Evolutionary conservation across 2,113 vertebrate species (phyloP).

Genomic region (Tachysurus vachellii): DNA sequence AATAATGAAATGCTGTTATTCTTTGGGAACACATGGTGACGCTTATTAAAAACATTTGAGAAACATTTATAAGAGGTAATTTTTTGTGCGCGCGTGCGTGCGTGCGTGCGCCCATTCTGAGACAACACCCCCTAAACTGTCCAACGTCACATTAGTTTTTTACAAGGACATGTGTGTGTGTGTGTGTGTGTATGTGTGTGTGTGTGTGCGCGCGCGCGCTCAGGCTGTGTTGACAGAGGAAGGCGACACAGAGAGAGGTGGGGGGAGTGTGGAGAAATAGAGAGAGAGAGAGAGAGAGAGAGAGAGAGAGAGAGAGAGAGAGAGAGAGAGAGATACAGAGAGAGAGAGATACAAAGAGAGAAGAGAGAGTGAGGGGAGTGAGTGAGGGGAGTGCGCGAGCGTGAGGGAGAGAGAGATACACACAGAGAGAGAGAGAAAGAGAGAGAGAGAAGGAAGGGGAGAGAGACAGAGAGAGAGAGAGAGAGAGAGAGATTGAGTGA

Average conservation of each 20-base stretch:
- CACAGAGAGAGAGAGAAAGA: slow-evolving; percentile 53
- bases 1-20: not conserved
- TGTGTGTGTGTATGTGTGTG: not conserved
- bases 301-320: not conserved
- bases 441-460: not conserved
- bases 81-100: too few species aligned
- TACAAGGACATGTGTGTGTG: slow-evolving; percentile 61
- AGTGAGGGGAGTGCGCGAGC: not conserved
- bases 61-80: too few species aligned
- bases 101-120: slow-evolving; percentile 1
- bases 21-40: not conserved
- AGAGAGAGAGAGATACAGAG: slow-evolving; percentile 18
- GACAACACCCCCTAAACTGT: slow-evolving; percentile 50
- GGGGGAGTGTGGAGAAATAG: too few species aligned
- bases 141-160: slow-evolving; percentile 65
- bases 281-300: not conserved
- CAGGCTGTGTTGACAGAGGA: slow-evolving; percentile 40
- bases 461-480: slow-evolving; percentile 7
- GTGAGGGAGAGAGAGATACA: slow-evolving; percentile 56
- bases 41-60: too few species aligned
- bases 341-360: not conserved
- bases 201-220: slow-evolving; percentile 8
- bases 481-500: not conserved
- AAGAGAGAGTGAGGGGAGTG: slow-evolving; percentile 17
- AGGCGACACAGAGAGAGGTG: slow-evolving; percentile 61